Percentiles rank a stretch among this genome's conserved stretches.
phyloP scores from a whole-genome alignment of 2,797 vertebrate genomes.

The Alouatta caraya region DNA sequence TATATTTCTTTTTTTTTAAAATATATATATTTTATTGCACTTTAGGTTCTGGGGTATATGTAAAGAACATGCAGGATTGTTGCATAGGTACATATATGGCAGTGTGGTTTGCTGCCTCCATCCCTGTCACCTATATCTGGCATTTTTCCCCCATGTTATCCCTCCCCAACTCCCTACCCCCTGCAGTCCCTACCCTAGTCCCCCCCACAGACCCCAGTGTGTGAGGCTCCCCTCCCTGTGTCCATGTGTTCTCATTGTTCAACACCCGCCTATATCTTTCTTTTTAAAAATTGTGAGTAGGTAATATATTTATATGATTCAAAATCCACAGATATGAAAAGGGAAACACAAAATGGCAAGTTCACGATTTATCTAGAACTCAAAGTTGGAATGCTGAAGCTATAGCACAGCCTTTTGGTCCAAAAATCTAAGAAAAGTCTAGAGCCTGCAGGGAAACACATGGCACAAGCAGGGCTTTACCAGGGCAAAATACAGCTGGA shows the following conservation, averaged over 20 bases:
- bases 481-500: not conserved
- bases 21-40: too few species aligned
- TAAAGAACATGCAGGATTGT: too few species aligned
- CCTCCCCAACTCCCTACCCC: too few species aligned
- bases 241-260: too few species aligned
- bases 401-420: not conserved
- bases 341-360: not conserved
- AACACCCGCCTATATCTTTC: not conserved
- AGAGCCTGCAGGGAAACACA: not conserved
- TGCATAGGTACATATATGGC: too few species aligned
- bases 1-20: not conserved
- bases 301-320: not conserved
- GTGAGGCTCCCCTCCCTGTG: too few species aligned
- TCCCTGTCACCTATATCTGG: too few species aligned
- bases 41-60: too few species aligned
- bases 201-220: too few species aligned
- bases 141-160: too few species aligned
- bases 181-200: too few species aligned
- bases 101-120: too few species aligned
- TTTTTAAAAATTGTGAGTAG: not conserved
- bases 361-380: conserved; percentile 6
- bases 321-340: conserved; percentile 33
- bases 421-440: not conserved
- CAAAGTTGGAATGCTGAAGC: not conserved
- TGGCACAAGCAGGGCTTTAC: not conserved